Evolutionary conservation across 2,888 invertebrate species (phyloP).

Genomic region (Pandemis corylana): DNA sequence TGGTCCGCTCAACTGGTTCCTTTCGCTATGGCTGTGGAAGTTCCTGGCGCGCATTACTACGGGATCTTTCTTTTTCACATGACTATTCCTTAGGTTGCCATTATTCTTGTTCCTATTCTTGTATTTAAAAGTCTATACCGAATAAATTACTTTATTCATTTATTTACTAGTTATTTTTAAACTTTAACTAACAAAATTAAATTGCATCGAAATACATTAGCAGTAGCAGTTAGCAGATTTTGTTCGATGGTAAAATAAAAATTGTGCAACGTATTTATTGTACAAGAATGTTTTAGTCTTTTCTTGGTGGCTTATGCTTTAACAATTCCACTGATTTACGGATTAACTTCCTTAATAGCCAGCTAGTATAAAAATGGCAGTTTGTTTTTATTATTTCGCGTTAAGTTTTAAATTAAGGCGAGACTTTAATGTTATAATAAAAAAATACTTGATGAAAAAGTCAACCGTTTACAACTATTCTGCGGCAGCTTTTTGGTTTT

Average conservation of each 20-base stretch:
- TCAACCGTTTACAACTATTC: not conserved
- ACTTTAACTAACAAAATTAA: too few relatives aligned
- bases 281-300: not conserved
- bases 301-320: not conserved
- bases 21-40: too few relatives aligned
- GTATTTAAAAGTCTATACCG: too few relatives aligned
- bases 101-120: too few relatives aligned
- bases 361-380: not conserved
- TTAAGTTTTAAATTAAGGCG: not conserved
- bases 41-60: too few relatives aligned
- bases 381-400: not conserved
- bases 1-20: too few relatives aligned
- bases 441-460: not conserved
- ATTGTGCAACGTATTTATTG: not conserved
- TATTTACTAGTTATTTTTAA: too few relatives aligned
- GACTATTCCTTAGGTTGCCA: too few relatives aligned
- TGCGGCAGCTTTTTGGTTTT: not conserved
- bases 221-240: not conserved
- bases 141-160: too few relatives aligned
- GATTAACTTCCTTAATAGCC: slow-evolving; percentile 1
- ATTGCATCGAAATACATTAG: too few relatives aligned
- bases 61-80: too few relatives aligned
- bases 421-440: not conserved
- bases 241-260: not conserved
- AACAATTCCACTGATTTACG: not conserved